Evolutionary conservation across 1,140 invertebrate genomes (phyloP).

Genomic region (Nephila pilipes): DNA sequence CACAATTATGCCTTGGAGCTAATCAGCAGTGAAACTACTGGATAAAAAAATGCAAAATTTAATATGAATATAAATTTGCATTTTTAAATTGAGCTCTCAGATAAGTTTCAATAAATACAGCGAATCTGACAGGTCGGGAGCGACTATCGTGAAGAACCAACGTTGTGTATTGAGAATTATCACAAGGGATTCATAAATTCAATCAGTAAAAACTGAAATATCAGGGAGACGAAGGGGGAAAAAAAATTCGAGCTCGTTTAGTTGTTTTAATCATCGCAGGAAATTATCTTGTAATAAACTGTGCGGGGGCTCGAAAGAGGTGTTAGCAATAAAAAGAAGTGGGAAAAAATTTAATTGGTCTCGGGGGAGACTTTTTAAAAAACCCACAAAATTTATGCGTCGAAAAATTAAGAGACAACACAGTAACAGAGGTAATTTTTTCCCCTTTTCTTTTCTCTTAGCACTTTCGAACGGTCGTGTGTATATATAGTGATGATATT

Average conservation of each 20-base stretch:
- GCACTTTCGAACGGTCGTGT: background rate
- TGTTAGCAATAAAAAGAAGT: background rate
- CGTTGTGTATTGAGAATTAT: background rate
- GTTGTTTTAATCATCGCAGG: slow-evolving; percentile 24
- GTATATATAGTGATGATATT: background rate
- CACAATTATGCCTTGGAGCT: too few species aligned
- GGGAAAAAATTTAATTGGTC: slow-evolving; percentile 33
- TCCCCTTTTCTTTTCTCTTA: background rate
- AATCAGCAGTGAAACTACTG: too few species aligned
- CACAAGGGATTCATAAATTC: slow-evolving; percentile 12
- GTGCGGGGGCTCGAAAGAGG: background rate
- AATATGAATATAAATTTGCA: slow-evolving; percentile 26
- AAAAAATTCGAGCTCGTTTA: slow-evolving; percentile 15
- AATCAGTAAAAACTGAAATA: slow-evolving; percentile 31
- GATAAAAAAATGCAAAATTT: background rate
- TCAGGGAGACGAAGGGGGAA: background rate
- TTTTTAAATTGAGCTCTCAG: slow-evolving; percentile 36
- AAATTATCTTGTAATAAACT: slow-evolving; percentile 41
- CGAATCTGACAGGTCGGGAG: background rate
- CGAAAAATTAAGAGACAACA: slow-evolving; percentile 30
- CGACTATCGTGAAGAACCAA: background rate
- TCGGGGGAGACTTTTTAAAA: background rate
- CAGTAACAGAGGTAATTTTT: background rate
- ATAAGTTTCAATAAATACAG: slow-evolving; percentile 38
- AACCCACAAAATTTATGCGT: background rate